phyloP scores from a whole-genome alignment of 1,140 invertebrate species.

The silkworm (Bombyx mori) region ASM3026992v2 NC_085115.1:7033501-7034000 shows the following conservation, averaged over 20 bases:
- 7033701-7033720: slow-evolving; percentile 1
- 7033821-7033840: background rate
- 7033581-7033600: background rate
- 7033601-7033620: slow-evolving; percentile 1
- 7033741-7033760: background rate
- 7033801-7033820: background rate
- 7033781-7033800: background rate
- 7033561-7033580: background rate
- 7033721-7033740: background rate
- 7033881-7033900: background rate
- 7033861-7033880: background rate
- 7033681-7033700: background rate
- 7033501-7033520: slow-evolving; percentile 1
- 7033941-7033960: too few relatives aligned
- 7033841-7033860: background rate
- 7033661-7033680: background rate
- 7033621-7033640: background rate
- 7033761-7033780: background rate
- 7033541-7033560: background rate
- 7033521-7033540: slow-evolving; percentile 1
- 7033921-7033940: too few relatives aligned
- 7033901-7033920: too few relatives aligned
- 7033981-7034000: too few relatives aligned
- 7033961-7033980: too few relatives aligned
- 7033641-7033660: background rate